Conservation (phyloP, 2,888 invertebrate genomes). For the Keiferia lycopersicella region DNA sequence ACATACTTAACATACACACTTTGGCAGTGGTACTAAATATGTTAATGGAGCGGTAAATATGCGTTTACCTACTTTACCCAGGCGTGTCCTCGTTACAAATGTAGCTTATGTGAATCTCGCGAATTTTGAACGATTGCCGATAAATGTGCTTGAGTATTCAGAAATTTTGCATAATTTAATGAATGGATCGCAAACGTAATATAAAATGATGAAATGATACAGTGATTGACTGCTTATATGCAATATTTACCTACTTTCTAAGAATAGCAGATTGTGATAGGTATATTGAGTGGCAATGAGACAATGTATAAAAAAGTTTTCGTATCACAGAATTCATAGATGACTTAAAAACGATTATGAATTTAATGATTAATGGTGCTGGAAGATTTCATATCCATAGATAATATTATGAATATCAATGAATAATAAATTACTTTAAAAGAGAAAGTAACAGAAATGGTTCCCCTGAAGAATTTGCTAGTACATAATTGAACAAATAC, state of each 20-base stretch:
- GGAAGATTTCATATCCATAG: too few relatives aligned
- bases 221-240: neutral
- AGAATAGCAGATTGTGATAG: too few relatives aligned
- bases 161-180: neutral
- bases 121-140: constrained; percentile 13
- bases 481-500: neutral
- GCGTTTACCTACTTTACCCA: constrained; percentile 5
- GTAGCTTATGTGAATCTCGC: constrained; percentile 9
- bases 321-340: too few relatives aligned
- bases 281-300: too few relatives aligned
- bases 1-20: constrained; percentile 17
- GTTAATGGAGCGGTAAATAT: constrained; percentile 19
- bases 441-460: too few relatives aligned
- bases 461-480: too few relatives aligned
- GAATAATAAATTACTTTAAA: too few relatives aligned
- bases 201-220: neutral
- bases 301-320: too few relatives aligned
- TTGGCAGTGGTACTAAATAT: constrained; percentile 15
- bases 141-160: neutral
- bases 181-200: neutral
- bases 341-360: too few relatives aligned
- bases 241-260: neutral
- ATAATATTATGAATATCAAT: too few relatives aligned
- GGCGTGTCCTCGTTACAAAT: constrained; percentile 12
- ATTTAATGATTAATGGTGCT: too few relatives aligned